Conservation (phyloP, 2,888 invertebrate species). For the Cephus pygmeus region DNA sequence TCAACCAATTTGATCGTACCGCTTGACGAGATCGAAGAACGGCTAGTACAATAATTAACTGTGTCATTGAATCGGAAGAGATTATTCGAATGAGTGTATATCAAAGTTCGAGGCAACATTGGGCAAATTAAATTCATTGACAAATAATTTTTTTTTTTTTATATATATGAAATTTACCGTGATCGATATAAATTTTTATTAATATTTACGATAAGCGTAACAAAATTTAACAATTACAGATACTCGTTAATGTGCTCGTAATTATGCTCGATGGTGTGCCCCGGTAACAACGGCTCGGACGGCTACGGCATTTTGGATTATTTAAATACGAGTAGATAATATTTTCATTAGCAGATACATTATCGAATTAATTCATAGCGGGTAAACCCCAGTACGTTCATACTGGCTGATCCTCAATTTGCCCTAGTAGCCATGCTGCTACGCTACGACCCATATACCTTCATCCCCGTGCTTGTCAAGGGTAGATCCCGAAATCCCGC, state of each 20-base stretch:
- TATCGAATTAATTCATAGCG: conserved; percentile 35
- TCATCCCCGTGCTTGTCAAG: not conserved
- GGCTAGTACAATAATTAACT: not conserved
- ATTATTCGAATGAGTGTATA: not conserved
- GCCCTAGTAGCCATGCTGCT: not conserved
- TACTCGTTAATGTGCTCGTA: not conserved
- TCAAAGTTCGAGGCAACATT: not conserved
- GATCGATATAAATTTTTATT: not conserved
- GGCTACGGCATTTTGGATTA: conserved; percentile 31
- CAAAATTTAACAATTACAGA: conserved; percentile 29
- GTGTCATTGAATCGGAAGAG: not conserved
- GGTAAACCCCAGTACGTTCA: not conserved
- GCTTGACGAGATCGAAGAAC: not conserved
- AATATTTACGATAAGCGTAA: not conserved
- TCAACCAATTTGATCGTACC: conserved; percentile 34
- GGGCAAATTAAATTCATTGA: not conserved
- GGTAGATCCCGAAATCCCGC: not conserved
- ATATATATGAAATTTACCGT: not conserved
- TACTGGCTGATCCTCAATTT: not conserved
- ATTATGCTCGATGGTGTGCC: conserved; percentile 22
- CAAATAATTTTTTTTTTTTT: not conserved
- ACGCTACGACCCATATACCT: not conserved
- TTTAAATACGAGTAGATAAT: conserved; percentile 41
- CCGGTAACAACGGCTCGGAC: conserved; percentile 39
- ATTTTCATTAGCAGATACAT: conserved; percentile 40